Base-by-base conservation (phyloP, 2,113 vertebrate species). In the Strix aluco region DNA sequence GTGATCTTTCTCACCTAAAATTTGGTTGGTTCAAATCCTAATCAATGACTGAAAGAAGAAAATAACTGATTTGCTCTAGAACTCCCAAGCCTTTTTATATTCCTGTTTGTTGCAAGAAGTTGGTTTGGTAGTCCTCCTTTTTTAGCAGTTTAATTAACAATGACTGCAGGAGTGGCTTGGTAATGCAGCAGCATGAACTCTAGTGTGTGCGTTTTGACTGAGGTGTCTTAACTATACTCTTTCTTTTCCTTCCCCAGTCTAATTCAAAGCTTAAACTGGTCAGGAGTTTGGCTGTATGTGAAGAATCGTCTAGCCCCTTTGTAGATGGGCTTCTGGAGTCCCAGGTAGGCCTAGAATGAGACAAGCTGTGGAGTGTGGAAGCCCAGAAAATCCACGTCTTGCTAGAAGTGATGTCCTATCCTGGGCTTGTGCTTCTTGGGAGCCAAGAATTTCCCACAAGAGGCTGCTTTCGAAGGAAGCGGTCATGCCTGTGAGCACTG, bases 261-360 rank as follows among this genome's bases (percentile, higher is more conserved):
- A 99, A 99, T 97, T 99, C 99, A 47, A 99, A 99, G 98, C 98
- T 99, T 86, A 99, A 99, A 96, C 98, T 99, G 97, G 99, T 99
- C 90, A 98, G 99, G 90, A 99, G 99, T 96, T 98, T 99, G 96
- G 99, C 99, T 81, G 99, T 99, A 15, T 99, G 99, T 97, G 99
- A 99, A 93, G 99, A 99, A 80, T 99, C 99, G 2, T 99, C 98
- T 12, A 97, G 98, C 88, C 99, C 98, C 27, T 99, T 99, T 80
- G 98, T 97, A 49, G 99, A 99, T 95, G 99, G 99, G 73, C 97
- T 98, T 78, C 97, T 99, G 97, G 99, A 99, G 97, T 98, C 98
- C 83, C 98, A 99, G 98, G 99, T 99, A 97, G 42, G 95, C 79
- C 47, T 59, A 15, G 38, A 34, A n/a, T 2, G 22, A 86, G 51